These are phyloP conservation scores for Eurystomus gularis DNA, from an alignment of 2,113 vertebrate species.

Conservation along the genomic window DNA sequence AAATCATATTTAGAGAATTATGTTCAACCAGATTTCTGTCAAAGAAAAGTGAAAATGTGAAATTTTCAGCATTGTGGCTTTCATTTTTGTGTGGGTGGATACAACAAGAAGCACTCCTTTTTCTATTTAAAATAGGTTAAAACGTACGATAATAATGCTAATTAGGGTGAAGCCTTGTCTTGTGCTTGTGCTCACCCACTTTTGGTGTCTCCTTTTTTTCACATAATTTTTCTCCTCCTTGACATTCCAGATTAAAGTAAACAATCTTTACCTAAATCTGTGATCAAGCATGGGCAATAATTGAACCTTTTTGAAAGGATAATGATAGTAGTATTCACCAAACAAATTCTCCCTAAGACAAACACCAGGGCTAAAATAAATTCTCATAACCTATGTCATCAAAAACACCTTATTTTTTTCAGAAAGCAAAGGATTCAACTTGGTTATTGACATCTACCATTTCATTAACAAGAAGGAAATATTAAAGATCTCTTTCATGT, in stretches of 20 bases:
- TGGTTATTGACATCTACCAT: background rate
- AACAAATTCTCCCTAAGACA: background rate
- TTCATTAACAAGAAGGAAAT: background rate
- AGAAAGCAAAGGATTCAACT: background rate
- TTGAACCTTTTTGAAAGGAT: background rate
- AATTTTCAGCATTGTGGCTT: background rate
- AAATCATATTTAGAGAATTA: background rate
- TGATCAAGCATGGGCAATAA: background rate
- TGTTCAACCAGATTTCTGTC: slow-evolving; percentile 33
- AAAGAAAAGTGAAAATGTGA: slow-evolving; percentile 31
- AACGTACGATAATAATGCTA: background rate
- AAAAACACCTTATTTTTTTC: background rate
- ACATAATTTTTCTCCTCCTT: background rate
- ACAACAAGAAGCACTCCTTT: background rate
- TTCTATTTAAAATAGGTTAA: background rate
- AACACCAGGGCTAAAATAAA: background rate
- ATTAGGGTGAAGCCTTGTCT: background rate
- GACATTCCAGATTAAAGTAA: background rate
- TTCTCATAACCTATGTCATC: background rate
- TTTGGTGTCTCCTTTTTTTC: background rate
- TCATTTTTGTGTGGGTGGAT: background rate
- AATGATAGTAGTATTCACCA: background rate
- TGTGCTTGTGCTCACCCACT: background rate
- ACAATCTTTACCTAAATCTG: background rate
- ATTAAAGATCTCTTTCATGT: background rate